A percentile compares a stretch with the other conserved stretches of the same genome.
Evolutionary conservation across 2,888 invertebrate species (phyloP).

Genomic region (Drosophila nigritarsus): DNA sequence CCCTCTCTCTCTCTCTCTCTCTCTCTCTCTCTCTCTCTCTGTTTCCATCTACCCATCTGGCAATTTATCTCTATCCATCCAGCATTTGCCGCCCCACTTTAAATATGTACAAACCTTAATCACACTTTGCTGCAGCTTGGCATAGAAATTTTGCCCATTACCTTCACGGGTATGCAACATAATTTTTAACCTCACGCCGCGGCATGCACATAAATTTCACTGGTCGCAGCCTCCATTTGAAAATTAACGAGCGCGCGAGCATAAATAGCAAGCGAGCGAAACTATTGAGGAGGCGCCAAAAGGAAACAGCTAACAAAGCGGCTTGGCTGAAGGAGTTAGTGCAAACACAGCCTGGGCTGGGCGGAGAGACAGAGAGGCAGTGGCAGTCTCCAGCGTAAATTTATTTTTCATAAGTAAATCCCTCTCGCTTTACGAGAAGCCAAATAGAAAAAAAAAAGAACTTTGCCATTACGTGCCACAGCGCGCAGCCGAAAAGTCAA

Average conservation of each 20-base stretch:
- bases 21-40: background rate
- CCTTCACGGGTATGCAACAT: constrained; percentile 59
- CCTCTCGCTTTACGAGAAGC: constrained; percentile 30
- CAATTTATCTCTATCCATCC: constrained; percentile 46
- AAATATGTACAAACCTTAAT: constrained; percentile 67
- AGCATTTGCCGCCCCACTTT: constrained; percentile 30
- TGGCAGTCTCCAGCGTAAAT: constrained; percentile 53
- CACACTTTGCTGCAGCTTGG: constrained; percentile 61
- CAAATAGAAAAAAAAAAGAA: constrained; percentile 24
- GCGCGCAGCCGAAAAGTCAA: constrained; percentile 63
- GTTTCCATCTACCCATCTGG: background rate
- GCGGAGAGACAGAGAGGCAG: background rate
- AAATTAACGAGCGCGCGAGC: constrained; percentile 69
- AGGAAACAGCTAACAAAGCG: constrained; percentile 44
- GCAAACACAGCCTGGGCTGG: background rate
- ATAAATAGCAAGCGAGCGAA: constrained; percentile 68
- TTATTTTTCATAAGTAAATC: constrained; percentile 76
- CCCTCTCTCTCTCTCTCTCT: background rate
- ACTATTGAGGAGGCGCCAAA: constrained; percentile 64
- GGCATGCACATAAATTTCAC: constrained; percentile 67
- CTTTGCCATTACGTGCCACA: constrained; percentile 66
- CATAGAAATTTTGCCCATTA: constrained; percentile 55
- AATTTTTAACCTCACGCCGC: constrained; percentile 67
- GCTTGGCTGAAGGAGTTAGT: background rate
- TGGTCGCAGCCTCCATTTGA: constrained; percentile 52